phyloP scores from a whole-genome alignment of 2,113 vertebrate species.

The Tupaia tana region DNA sequence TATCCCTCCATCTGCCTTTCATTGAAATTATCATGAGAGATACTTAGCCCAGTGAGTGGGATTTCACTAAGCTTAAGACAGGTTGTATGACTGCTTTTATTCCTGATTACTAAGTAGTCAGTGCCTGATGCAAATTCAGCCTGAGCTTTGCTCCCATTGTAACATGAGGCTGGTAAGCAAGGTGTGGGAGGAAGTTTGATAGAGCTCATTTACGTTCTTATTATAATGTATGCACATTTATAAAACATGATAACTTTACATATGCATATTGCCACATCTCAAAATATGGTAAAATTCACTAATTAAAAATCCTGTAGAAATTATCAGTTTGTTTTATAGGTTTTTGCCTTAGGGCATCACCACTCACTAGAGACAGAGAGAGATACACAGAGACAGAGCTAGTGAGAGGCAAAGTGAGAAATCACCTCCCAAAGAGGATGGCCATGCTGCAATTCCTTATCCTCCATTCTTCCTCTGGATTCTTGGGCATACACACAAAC shows the following conservation, averaged over 20 bases:
- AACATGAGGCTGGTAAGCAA: not conserved
- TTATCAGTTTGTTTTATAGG: too few species aligned
- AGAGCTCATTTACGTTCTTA: not conserved
- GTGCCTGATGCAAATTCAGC: not conserved
- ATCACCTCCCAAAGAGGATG: too few species aligned
- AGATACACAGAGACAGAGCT: too few species aligned
- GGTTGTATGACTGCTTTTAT: not conserved
- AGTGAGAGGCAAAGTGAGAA: too few species aligned
- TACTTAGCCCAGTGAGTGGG: not conserved
- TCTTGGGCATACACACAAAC: too few species aligned
- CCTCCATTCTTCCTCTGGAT: too few species aligned
- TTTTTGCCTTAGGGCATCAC: too few species aligned
- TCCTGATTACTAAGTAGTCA: not conserved
- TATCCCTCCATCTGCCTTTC: not conserved
- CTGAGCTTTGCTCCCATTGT: not conserved
- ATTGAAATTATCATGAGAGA: not conserved
- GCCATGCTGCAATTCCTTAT: too few species aligned
- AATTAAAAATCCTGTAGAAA: not conserved
- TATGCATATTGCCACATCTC: not conserved
- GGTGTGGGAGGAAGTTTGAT: not conserved
- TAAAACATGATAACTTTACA: not conserved
- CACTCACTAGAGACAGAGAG: too few species aligned
- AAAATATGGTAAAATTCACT: not conserved
- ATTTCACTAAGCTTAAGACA: not conserved
- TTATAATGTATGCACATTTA: not conserved